These are phyloP conservation scores for Dendronephthya gigantea DNA, from an alignment of 64 coral and sea anemone species.

Conservation along the genomic window DNA sequence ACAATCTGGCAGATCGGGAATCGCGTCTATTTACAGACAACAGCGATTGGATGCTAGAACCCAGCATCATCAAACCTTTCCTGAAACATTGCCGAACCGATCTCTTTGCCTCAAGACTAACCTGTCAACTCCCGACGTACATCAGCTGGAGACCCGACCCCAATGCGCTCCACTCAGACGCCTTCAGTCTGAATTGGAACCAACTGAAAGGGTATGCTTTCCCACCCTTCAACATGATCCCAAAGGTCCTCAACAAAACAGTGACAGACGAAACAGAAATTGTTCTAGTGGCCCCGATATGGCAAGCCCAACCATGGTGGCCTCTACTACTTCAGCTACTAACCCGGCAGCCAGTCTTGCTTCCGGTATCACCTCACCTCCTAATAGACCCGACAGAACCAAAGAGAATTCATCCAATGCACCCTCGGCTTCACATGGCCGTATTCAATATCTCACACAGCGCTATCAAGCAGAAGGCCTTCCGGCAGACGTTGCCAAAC, in stretches of 20 bases:
- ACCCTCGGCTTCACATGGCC: not conserved
- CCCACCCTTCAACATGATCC: slow-evolving; percentile 32
- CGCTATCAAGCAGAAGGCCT: slow-evolving; percentile 30
- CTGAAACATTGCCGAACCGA: not conserved
- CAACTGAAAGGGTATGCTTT: slow-evolving; percentile 23
- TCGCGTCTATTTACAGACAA: not conserved
- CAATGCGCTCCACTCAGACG: not conserved
- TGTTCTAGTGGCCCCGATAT: slow-evolving; percentile 5
- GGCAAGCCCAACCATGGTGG: slow-evolving; percentile 7
- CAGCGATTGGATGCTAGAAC: slow-evolving; percentile 9
- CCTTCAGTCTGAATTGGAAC: slow-evolving; percentile 4
- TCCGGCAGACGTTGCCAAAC: slow-evolving; percentile 19
- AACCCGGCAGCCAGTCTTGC: not conserved
- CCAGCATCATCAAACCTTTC: slow-evolving; percentile 4
- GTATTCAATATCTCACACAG: slow-evolving; percentile 26
- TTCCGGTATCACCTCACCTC: not conserved
- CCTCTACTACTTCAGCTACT: not conserved
- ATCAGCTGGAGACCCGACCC: slow-evolving; percentile 13
- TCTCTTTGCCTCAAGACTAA: not conserved
- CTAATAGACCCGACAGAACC: not conserved
- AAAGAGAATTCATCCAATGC: not conserved
- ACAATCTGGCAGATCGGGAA: slow-evolving; percentile 12
- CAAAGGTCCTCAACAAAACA: not conserved
- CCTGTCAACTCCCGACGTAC: not conserved
- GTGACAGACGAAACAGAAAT: slow-evolving; percentile 1